Conservation (phyloP, 2,113 vertebrate species). For the Dicentrarchus labrax region DNA sequence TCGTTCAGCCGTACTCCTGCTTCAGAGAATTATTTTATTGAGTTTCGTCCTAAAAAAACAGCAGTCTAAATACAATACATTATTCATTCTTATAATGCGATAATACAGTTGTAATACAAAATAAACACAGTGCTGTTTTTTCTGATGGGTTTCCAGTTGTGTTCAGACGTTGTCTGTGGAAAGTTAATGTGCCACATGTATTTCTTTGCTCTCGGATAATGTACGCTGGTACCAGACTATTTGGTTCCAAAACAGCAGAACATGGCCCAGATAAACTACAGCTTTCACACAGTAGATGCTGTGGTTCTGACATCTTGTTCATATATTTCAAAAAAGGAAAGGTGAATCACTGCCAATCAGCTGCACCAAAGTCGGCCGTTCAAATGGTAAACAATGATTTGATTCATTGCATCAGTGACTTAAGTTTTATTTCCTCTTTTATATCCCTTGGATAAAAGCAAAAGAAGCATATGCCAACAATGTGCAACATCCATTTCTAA, state of each 20-base stretch:
- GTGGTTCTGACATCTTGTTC: conserved; percentile 41
- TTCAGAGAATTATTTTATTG: conserved; percentile 50
- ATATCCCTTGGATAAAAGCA: conserved; percentile 10
- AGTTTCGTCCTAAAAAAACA: conserved; percentile 53
- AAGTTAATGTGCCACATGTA: conserved; percentile 78
- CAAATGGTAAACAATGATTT: conserved; percentile 31
- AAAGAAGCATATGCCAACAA: conserved; percentile 37
- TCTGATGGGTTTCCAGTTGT: conserved; percentile 70
- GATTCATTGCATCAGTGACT: conserved; percentile 50
- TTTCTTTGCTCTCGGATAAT: conserved; percentile 72
- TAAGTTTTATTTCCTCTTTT: conserved; percentile 53
- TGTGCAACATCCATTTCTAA: background rate
- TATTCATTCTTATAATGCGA: conserved; percentile 65
- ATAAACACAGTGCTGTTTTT: conserved; percentile 65
- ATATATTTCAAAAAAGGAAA: conserved; percentile 48
- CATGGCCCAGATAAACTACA: conserved; percentile 26
- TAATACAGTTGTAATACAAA: conserved; percentile 66
- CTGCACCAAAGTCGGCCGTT: conserved; percentile 15
- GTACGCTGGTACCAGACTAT: conserved; percentile 51
- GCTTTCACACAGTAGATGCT: conserved; percentile 21
- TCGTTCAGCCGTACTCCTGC: background rate
- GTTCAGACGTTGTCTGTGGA: conserved; percentile 64
- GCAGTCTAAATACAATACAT: conserved; percentile 51
- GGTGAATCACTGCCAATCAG: conserved; percentile 28
- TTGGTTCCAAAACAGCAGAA: conserved; percentile 63